phyloP scores from a whole-genome alignment of 2,888 invertebrate genomes.

The Diarsia brunnea region DNA sequence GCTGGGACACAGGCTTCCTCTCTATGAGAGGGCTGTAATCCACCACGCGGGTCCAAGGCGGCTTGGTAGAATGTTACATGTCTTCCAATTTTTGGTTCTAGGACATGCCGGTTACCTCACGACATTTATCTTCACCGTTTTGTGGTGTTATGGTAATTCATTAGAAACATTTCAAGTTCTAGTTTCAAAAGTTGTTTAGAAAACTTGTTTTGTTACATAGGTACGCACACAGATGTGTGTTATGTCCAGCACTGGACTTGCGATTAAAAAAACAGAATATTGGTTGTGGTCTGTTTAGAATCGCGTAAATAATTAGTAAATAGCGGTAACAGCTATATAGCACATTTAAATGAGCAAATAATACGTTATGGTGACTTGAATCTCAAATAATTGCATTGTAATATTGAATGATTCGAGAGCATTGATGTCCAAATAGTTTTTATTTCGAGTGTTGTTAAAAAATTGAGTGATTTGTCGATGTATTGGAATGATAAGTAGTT shows the following conservation, averaged over 20 bases:
- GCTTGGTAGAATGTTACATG: background rate
- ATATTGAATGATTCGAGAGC: conserved; percentile 46
- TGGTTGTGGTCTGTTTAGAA: background rate
- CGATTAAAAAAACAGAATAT: background rate
- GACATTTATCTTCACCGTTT: background rate
- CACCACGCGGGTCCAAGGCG: background rate
- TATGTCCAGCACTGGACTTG: background rate
- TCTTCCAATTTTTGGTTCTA: background rate
- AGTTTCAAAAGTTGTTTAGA: background rate
- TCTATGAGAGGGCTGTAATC: background rate
- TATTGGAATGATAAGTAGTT: conserved; percentile 5
- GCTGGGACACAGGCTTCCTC: background rate
- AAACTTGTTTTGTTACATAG: background rate
- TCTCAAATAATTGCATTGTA: conserved; percentile 51
- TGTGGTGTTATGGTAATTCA: background rate
- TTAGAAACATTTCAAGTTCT: background rate
- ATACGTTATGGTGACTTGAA: conserved; percentile 38
- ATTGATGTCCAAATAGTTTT: conserved; percentile 25
- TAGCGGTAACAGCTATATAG: conserved; percentile 40
- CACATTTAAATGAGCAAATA: conserved; percentile 39
- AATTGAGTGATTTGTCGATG: conserved; percentile 39
- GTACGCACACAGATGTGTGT: background rate
- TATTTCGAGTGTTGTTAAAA: conserved; percentile 25
- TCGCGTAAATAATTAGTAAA: background rate
- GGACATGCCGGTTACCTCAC: background rate